Conservation (phyloP, 1,140 invertebrate genomes). For the Rhyacophila brunnea region DNA sequence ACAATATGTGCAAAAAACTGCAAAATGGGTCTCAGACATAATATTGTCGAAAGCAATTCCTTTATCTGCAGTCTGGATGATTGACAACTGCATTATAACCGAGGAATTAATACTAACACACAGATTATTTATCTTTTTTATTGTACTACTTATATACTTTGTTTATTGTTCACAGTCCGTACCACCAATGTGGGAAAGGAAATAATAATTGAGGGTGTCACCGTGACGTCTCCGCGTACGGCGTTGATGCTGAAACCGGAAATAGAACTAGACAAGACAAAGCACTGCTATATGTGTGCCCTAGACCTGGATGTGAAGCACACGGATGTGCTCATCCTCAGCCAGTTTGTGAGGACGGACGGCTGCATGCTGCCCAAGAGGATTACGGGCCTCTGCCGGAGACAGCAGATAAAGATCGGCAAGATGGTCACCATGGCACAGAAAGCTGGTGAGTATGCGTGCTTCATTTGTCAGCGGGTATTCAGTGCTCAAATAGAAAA, state of each 20-base stretch:
- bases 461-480: too few species aligned
- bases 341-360: constrained; percentile 80
- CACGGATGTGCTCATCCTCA: constrained; percentile 88
- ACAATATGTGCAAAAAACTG: too few species aligned
- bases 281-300: constrained; percentile 59
- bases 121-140: too few species aligned
- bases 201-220: constrained; percentile 62
- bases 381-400: constrained; percentile 77
- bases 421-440: constrained; percentile 84
- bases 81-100: too few species aligned
- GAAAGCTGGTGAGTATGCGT: constrained; percentile 77
- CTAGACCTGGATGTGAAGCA: constrained; percentile 74
- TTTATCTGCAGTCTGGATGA: too few species aligned
- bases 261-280: constrained; percentile 38
- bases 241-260: constrained; percentile 58
- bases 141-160: too few species aligned
- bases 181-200: constrained; percentile 60
- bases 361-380: constrained; percentile 77
- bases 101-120: too few species aligned
- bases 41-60: too few species aligned
- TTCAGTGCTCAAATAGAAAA: too few species aligned
- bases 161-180: constrained; percentile 55
- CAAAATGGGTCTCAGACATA: too few species aligned
- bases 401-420: constrained; percentile 74
- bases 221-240: constrained; percentile 58